Evolutionary conservation across 2,888 invertebrate genomes (phyloP), one percentile per base, ranked within the genome.

Genomic region (Drosophila algonquin): DNA sequence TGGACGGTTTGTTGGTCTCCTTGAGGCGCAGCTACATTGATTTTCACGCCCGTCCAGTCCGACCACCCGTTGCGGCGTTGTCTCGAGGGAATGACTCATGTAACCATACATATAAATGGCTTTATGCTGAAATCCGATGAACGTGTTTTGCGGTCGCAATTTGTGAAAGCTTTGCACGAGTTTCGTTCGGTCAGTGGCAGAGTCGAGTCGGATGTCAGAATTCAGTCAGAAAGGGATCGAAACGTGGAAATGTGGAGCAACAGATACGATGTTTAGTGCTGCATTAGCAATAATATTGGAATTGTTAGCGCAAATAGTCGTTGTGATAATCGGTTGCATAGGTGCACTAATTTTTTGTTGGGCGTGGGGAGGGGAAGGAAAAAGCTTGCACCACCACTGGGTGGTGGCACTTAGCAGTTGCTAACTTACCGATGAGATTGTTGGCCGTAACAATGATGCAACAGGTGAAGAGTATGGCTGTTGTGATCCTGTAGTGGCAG

Each of bases 391-490:
- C 18, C 18, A 18, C 18, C 18, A 18, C 18, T 3, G 21, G 21
- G 21, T 21, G 21, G 21, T 3, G 21, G 40, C 40, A 40, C 24
- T 24, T 27, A 7, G 2, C 6, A 55, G 48, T 56, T 68, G 67
- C 56, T 45, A 63, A 94, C 95, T 95, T 93, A 96, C 97, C 97
- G 92, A 97, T 97, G 81, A 97, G 94, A 93, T 97, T 97, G 93
- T 97, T 97, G 78, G 97, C 97, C 32, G 97, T 97, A 75, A 97
- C 96, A 86, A 97, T 96, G 87, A 97, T 96, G 92, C 97, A 97
- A 92, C 95, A 96, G 61, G 96, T 94, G 93, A 97, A 97, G 77
- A 97, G 93, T 84, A 97, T 95, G 64, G 97, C 97, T 55, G 97
- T 95, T 47, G 97, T 97, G 92, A 97, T 95, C 92, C 97, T 94